Evolutionary conservation across 2,888 invertebrate genomes (phyloP), one percentile per base, ranked within the genome.

Genomic region (Himalopsyche anomala): DNA sequence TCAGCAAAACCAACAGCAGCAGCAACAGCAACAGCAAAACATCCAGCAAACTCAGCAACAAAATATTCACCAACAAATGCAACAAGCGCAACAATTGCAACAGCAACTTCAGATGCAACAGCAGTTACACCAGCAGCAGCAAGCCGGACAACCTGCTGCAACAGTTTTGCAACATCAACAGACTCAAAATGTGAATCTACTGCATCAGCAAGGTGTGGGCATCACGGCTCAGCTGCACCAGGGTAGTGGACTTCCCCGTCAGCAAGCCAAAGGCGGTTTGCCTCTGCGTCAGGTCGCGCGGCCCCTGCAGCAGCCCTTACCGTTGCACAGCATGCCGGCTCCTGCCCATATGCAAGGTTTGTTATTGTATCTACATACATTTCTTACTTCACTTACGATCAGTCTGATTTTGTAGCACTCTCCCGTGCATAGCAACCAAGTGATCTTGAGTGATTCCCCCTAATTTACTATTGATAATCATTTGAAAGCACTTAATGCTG

Each of bases 301-400:
- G 51, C 28, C 91, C 0, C 92, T 92, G 80, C 90, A 90, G 0
- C 92, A 92, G 85, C 85, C 84, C n/a, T 92, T 92, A 88, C 87
- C 91, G 0, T 89, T 93, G 56, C 93, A 93, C 90, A 91, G 91
- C 42, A 88, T 92, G 88, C 92, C 91, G 5, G 91, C 91, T 80
- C 91, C 90, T 38, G 69, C 5, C 38, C 84, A 55, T 81, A 45
- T 87, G 19, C 84, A 80, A 84, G 80, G 83, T 79, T 40, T 19
- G 38, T 45, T 84, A 8, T 17, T 4, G 51, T 51, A 11, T 8
- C 45, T 45, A 9, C 11, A 45, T 9, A 45, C 8, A 45, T 45
- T 45, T 45, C 45, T 9, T 2, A 45, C 11, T 11, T 45, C 45
- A 45, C 8, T 45, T 45, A 45, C 9, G 9, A 45, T 9, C 9